phyloP scores from a whole-genome alignment of 64 coral and sea anemone genomes.

The Trachythela sp. region DNA sequence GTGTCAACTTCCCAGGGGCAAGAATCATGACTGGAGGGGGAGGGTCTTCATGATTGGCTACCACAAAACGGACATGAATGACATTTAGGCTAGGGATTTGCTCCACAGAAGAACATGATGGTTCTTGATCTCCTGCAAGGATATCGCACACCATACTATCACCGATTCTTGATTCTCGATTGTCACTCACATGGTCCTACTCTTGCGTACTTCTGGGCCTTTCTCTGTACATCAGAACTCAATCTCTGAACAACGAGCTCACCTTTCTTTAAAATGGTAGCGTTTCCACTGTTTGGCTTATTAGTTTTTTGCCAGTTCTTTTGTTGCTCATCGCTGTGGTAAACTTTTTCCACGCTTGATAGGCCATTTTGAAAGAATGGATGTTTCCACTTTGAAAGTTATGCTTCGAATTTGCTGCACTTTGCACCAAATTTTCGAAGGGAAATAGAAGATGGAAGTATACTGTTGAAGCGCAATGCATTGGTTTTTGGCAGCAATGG shows the following conservation, averaged over 20 bases:
- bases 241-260: constrained; percentile 20
- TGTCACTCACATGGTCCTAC: constrained; percentile 29
- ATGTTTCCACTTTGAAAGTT: no score
- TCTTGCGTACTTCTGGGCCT: no score
- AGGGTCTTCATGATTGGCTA: not conserved
- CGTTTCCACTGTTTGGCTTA: not conserved
- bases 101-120: not conserved
- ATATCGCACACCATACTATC: not conserved
- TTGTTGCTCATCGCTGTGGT: not conserved
- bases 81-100: constrained; percentile 18
- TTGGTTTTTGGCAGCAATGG: no score
- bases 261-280: not conserved
- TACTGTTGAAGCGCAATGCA: no score
- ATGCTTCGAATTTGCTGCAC: no score
- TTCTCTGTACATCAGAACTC: constrained; percentile 33
- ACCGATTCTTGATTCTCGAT: not conserved
- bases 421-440: no score
- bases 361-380: no score
- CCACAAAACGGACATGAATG: no score
- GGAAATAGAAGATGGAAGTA: no score
- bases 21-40: not conserved
- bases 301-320: not conserved
- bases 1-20: not conserved
- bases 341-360: no score
- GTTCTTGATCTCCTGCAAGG: constrained; percentile 29